Conservation (phyloP, 2,888 invertebrate species). For the Hofmannophila pseudospretella region DNA sequence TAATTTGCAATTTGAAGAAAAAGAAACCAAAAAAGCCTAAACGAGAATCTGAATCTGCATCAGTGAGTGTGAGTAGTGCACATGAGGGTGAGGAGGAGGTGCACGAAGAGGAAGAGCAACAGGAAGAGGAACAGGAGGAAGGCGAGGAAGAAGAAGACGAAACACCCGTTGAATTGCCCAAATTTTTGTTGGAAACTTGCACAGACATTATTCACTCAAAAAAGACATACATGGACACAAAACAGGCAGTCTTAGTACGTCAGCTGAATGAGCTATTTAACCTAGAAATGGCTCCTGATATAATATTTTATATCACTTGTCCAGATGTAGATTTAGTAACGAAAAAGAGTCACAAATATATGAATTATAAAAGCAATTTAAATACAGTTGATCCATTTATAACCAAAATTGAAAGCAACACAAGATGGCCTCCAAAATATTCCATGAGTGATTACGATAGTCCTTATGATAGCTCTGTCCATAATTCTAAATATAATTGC, state of each 20-base stretch:
- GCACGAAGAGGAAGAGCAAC: constrained; percentile 30
- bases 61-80: constrained; percentile 23
- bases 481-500: constrained; percentile 65
- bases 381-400: constrained; percentile 32
- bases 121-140: constrained; percentile 30
- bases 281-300: constrained; percentile 52
- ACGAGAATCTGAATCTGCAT: constrained; percentile 20
- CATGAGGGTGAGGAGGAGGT: constrained; percentile 23
- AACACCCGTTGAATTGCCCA: constrained; percentile 45
- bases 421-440: constrained; percentile 54
- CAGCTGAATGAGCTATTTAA: constrained; percentile 50
- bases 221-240: constrained; percentile 35
- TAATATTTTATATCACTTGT: constrained; percentile 77
- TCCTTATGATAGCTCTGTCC: constrained; percentile 32
- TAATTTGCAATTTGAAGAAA: constrained; percentile 45
- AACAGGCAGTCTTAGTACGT: constrained; percentile 35
- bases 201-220: constrained; percentile 30
- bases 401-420: constrained; percentile 23
- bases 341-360: constrained; percentile 47
- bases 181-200: constrained; percentile 50
- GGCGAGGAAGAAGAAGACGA: constrained; percentile 32
- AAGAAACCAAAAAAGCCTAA: constrained; percentile 33
- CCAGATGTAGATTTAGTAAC: constrained; percentile 71
- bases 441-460: constrained; percentile 33
- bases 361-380: constrained; percentile 40